Evolutionary conservation across 2,888 invertebrate genomes (phyloP), one percentile per base, ranked within the genome.

Genomic region (Kuschelorhynchus macadamiae): DNA sequence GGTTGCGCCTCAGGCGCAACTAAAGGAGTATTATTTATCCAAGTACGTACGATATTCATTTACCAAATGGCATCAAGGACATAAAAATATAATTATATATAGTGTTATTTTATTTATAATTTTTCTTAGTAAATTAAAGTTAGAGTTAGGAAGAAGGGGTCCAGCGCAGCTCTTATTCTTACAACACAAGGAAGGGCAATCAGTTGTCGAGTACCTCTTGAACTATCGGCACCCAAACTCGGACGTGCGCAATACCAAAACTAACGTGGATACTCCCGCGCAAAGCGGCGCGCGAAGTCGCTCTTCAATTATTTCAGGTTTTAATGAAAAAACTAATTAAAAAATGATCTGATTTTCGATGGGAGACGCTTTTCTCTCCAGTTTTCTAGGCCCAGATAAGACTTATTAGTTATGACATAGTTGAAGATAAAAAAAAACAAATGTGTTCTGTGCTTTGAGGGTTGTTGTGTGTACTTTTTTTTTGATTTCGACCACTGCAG

Each of bases 141-240:
- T 49, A 20, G 12, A 47, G 47, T 21, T 49, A 18, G 30, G 25
- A 81, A 80, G 80, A 78, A 81, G 80, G 80, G 80, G 81, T 77
- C 79, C 74, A 78, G 76, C 76, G 76, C 76, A 74, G 76, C 78
- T 75, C 76, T 67, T 71, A 67, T 67, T 64, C 67, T 71, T 64
- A 52, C 55, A 64, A 63, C 57, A 79, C 79, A 79, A 81, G 80
- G 80, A 80, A 79, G 79, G 76, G 77, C 73, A 74, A 76, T 78
- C 77, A 78, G 79, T 79, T 76, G 77, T 64, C 72, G 76, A 71
- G 74, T 71, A 79, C 75, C 78, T 76, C 75, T 76, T 79, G 78
- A 76, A 75, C 76, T 75, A 73, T 78, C 77, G 77, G 76, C 77
- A 77, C 75, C 76, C 68, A 71, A 74, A 75, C 76, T 73, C 77